A percentile compares a stretch with the other conserved stretches of the same genome.
Evolutionary conservation across 2,888 invertebrate species (phyloP).

Genomic region (Napeogenes sylphis): DNA sequence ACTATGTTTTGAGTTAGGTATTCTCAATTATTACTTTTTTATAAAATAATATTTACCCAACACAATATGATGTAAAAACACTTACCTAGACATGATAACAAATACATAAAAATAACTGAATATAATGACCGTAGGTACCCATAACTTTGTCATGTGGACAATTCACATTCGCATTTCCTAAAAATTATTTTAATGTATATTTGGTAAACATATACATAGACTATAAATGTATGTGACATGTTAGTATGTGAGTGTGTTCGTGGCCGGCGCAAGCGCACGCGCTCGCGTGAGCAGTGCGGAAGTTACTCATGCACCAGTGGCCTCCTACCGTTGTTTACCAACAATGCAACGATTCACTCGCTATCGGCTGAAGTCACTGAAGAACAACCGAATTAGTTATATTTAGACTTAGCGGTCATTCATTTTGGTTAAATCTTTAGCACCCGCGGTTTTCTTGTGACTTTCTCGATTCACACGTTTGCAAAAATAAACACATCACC

Average conservation of each 20-base stretch:
- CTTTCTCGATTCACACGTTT: conserved; percentile 76
- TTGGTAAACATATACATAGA: neutral
- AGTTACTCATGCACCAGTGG: conserved; percentile 12
- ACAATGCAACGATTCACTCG: conserved; percentile 13
- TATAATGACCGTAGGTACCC: too few species aligned
- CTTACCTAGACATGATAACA: too few species aligned
- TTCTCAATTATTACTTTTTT: too few species aligned
- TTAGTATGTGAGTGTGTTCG: neutral
- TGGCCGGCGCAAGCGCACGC: neutral
- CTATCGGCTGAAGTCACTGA: conserved; percentile 2
- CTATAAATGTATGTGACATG: neutral
- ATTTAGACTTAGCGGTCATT: too few species aligned
- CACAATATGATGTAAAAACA: too few species aligned
- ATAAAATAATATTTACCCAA: too few species aligned
- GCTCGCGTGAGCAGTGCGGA: neutral
- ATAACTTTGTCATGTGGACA: too few species aligned
- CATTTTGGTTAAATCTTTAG: too few species aligned
- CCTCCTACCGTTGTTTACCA: conserved; percentile 18
- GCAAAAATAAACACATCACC: conserved; percentile 71
- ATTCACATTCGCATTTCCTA: too few species aligned
- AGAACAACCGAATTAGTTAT: neutral
- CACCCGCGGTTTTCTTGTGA: conserved; percentile 50
- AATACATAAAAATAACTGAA: too few species aligned
- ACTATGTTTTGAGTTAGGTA: too few species aligned
- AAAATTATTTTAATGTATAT: too few species aligned